Evolutionary conservation across 2,113 vertebrate genomes (phyloP).

Genomic region (Pachypanchax playfairii): DNA sequence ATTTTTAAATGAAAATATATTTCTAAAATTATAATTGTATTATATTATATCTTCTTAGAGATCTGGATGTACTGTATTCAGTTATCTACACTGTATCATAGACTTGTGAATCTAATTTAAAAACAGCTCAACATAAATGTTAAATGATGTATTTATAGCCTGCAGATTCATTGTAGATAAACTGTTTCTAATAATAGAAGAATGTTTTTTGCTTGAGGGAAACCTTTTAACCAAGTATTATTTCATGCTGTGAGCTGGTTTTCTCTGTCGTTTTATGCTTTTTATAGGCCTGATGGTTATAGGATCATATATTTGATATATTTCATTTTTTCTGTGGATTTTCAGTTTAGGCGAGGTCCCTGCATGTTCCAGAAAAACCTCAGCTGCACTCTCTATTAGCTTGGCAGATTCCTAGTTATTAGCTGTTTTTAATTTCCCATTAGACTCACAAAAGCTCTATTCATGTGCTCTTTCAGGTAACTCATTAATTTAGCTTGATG

Average conservation of each 20-base stretch:
- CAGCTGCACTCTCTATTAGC: slow-evolving; percentile 66
- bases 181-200: not conserved
- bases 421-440: slow-evolving; percentile 83
- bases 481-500: slow-evolving; percentile 81
- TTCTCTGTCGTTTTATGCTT: not conserved
- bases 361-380: slow-evolving; percentile 47
- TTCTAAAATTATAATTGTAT: not conserved
- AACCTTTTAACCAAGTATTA: slow-evolving; percentile 7
- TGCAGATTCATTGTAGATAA: slow-evolving; percentile 16
- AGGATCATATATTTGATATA: slow-evolving; percentile 13
- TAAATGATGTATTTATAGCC: slow-evolving; percentile 10
- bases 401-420: slow-evolving; percentile 75
- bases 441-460: slow-evolving; percentile 71
- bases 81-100: not conserved
- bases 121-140: slow-evolving; percentile 21
- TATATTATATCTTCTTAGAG: not conserved
- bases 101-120: slow-evolving; percentile 13
- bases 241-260: slow-evolving; percentile 5
- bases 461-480: slow-evolving; percentile 74
- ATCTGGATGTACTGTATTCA: not conserved
- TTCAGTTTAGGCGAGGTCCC: slow-evolving; percentile 37
- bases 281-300: slow-evolving; percentile 23
- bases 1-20: not conserved
- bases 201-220: not conserved
- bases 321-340: slow-evolving; percentile 26